A percentile compares a stretch with the other conserved stretches of the same genome.
Evolutionary conservation across 2,113 vertebrate species (phyloP).

Genomic region (Siniperca chuatsi): DNA sequence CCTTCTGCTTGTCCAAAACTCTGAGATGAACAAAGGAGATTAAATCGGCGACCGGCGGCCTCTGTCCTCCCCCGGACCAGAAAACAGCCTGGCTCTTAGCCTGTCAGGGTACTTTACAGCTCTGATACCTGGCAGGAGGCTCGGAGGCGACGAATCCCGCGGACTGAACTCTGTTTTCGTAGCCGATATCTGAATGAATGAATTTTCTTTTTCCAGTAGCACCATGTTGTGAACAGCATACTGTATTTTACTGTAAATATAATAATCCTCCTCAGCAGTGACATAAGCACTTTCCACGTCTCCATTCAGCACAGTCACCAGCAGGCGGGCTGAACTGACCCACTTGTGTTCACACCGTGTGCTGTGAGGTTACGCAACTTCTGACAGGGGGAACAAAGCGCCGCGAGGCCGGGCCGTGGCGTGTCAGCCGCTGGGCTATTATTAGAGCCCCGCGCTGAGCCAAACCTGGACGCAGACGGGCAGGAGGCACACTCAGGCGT

Average conservation of each 20-base stretch:
- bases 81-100: background rate
- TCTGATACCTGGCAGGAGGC: background rate
- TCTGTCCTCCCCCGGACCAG: background rate
- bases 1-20: background rate
- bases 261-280: background rate
- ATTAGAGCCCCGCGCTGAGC: conserved; percentile 41
- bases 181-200: background rate
- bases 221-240: background rate
- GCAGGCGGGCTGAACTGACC: conserved; percentile 54
- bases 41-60: background rate
- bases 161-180: background rate
- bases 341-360: conserved; percentile 62
- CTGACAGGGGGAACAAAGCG: conserved; percentile 38
- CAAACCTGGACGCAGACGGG: conserved; percentile 13
- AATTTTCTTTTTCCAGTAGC: background rate
- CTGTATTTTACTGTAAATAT: background rate
- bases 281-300: conserved; percentile 21
- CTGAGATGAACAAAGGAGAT: background rate
- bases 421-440: conserved; percentile 52
- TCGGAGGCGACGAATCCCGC: too few relatives aligned
- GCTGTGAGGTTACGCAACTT: conserved; percentile 68
- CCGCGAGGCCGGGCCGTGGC: conserved; percentile 35
- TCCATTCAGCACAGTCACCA: conserved; percentile 5
- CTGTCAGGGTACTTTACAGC: background rate
- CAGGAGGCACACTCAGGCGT: conserved; percentile 1